phyloP scores from a whole-genome alignment of 2,113 vertebrate species.

The Triplophysa siluroides region DNA sequence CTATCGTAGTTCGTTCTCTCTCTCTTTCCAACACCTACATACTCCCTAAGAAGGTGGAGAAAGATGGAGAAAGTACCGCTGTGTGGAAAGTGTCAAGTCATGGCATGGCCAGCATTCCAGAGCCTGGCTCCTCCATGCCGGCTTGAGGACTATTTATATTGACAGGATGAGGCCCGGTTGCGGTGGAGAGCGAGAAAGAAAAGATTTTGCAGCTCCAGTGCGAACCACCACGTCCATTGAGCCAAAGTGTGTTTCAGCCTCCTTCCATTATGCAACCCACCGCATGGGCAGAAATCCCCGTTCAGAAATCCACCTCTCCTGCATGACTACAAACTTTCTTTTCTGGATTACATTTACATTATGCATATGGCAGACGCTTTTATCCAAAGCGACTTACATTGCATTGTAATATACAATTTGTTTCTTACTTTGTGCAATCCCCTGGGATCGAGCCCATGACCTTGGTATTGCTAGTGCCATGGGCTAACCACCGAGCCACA shows the following conservation, averaged over 20 bases:
- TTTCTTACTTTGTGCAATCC: too few relatives aligned
- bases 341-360: too few relatives aligned
- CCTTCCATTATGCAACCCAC: constrained; percentile 28
- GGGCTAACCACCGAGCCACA: too few relatives aligned
- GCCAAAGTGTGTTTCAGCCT: constrained; percentile 15
- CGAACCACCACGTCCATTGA: neutral
- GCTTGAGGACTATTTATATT: constrained; percentile 74
- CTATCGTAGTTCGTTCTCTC: neutral
- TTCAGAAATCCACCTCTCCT: neutral
- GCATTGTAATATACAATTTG: too few relatives aligned
- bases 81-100: constrained; percentile 66
- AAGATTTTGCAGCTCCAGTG: constrained; percentile 22
- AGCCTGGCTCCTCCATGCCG: constrained; percentile 67
- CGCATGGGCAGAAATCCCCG: neutral
- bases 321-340: too few relatives aligned
- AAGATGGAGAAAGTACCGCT: constrained; percentile 54
- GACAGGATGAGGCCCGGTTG: constrained; percentile 63
- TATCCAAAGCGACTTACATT: too few relatives aligned
- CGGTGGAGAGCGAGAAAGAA: constrained; percentile 6
- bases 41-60: constrained; percentile 70
- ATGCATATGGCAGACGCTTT: too few relatives aligned
- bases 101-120: constrained; percentile 70
- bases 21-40: constrained; percentile 55
- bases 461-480: too few relatives aligned
- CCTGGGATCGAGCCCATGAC: too few relatives aligned